Percentiles rank a stretch among this genome's conserved stretches.
phyloP scores from a whole-genome alignment of 2,888 invertebrate genomes.

The Tiliacea citrago region DNA sequence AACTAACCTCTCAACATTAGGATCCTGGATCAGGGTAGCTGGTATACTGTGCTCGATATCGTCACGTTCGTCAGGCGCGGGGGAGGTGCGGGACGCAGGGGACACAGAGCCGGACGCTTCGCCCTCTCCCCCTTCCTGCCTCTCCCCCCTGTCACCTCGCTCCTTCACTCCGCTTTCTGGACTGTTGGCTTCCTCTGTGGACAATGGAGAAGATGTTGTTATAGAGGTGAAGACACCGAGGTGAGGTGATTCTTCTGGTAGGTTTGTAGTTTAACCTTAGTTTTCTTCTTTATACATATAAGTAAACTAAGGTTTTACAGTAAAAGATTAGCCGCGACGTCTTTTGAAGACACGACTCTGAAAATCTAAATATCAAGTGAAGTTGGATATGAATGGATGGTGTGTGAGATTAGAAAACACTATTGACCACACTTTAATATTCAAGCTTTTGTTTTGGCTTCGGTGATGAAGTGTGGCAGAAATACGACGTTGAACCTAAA shows the following conservation, averaged over 20 bases:
- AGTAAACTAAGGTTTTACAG: not conserved
- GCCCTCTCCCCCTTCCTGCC: slow-evolving; percentile 86
- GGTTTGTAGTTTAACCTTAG: not conserved
- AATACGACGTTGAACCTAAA: not conserved
- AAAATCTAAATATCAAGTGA: not conserved
- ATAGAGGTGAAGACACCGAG: slow-evolving; percentile 13
- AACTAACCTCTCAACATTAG: slow-evolving; percentile 86
- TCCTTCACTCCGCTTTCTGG: slow-evolving; percentile 91
- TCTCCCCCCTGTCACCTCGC: slow-evolving; percentile 84
- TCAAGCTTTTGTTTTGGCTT: not conserved
- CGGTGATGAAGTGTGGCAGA: slow-evolving; percentile 3
- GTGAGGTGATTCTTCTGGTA: not conserved
- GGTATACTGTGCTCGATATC: slow-evolving; percentile 91
- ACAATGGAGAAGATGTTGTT: slow-evolving; percentile 71
- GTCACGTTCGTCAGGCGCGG: slow-evolving; percentile 84
- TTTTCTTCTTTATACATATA: not conserved
- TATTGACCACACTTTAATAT: not conserved
- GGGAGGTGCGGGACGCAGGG: slow-evolving; percentile 80
- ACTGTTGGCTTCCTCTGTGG: slow-evolving; percentile 91
- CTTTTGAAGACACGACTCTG: not conserved
- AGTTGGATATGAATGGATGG: not conserved
- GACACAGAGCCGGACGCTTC: slow-evolving; percentile 87
- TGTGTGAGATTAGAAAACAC: slow-evolving; percentile 1
- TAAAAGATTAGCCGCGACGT: not conserved
- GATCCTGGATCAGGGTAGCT: slow-evolving; percentile 89